Conservation (phyloP, 35 echinoderm and acorn worm species). For the Apostichopus californicus region DNA sequence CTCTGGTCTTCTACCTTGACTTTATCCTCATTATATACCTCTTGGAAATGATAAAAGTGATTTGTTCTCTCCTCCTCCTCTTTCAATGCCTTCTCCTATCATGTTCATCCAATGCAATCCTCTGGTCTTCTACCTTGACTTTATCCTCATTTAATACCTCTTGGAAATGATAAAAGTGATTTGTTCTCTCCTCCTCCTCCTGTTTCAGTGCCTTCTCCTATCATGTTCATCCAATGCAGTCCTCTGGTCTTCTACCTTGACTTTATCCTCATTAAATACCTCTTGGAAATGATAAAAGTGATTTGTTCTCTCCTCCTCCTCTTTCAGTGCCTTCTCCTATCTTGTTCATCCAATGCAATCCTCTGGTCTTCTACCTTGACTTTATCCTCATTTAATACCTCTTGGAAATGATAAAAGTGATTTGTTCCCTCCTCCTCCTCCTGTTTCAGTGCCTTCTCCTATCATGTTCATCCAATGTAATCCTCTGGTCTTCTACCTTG, state of each 20-base stretch:
- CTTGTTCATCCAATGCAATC: conserved; percentile 84
- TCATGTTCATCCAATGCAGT: conserved; percentile 82
- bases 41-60: neutral
- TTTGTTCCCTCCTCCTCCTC: neutral
- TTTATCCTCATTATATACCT: neutral
- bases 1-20: conserved; percentile 81
- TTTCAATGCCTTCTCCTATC: conserved; percentile 82
- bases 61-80: neutral
- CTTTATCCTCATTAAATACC: neutral
- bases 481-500: conserved; percentile 61
- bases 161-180: neutral
- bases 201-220: conserved; percentile 78
- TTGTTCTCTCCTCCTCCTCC: neutral
- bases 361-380: conserved; percentile 92
- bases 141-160: neutral
- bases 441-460: conserved; percentile 77
- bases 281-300: neutral
- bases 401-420: neutral
- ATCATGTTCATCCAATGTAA: conserved; percentile 84
- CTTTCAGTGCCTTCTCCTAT: conserved; percentile 83
- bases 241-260: conserved; percentile 60
- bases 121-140: conserved; percentile 83
- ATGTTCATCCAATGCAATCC: conserved; percentile 88
- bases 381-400: neutral
- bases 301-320: neutral